Conservation (phyloP, 2,113 vertebrate genomes). For the Silurus glanis region DNA sequence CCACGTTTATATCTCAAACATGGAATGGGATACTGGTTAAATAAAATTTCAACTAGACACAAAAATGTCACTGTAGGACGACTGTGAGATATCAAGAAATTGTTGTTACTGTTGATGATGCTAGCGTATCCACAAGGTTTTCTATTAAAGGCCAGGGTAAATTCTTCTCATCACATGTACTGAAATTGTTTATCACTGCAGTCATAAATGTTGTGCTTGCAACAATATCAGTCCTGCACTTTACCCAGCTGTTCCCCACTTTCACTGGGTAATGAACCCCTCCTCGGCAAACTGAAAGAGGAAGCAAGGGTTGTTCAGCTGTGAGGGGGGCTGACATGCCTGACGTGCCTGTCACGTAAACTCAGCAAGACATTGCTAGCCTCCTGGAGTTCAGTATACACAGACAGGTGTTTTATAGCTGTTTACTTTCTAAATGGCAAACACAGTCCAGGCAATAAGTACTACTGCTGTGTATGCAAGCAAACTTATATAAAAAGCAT, state of each 20-base stretch:
- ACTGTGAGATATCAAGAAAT: not conserved
- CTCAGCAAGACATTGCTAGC: slow-evolving; percentile 62
- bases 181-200: not conserved
- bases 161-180: slow-evolving; percentile 33
- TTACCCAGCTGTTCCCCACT: slow-evolving; percentile 69
- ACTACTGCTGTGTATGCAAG: slow-evolving; percentile 13
- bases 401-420: slow-evolving; percentile 63
- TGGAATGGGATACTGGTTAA: not conserved
- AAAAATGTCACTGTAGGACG: not conserved
- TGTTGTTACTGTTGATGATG: not conserved
- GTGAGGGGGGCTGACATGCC: slow-evolving; percentile 55
- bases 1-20: not conserved
- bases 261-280: slow-evolving; percentile 59
- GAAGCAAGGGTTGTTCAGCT: slow-evolving; percentile 49
- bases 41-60: not conserved
- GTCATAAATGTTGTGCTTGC: slow-evolving; percentile 39
- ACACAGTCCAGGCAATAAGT: slow-evolving; percentile 16
- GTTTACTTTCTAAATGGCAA: slow-evolving; percentile 45
- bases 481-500: slow-evolving; percentile 9
- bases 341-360: slow-evolving; percentile 58
- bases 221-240: slow-evolving; percentile 33
- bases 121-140: slow-evolving; percentile 1
- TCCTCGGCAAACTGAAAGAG: slow-evolving; percentile 43
- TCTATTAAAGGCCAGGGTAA: not conserved
- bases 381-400: slow-evolving; percentile 44